phyloP scores from a whole-genome alignment of 2,797 vertebrate genomes.

The Cottoperca gobio region DNA sequence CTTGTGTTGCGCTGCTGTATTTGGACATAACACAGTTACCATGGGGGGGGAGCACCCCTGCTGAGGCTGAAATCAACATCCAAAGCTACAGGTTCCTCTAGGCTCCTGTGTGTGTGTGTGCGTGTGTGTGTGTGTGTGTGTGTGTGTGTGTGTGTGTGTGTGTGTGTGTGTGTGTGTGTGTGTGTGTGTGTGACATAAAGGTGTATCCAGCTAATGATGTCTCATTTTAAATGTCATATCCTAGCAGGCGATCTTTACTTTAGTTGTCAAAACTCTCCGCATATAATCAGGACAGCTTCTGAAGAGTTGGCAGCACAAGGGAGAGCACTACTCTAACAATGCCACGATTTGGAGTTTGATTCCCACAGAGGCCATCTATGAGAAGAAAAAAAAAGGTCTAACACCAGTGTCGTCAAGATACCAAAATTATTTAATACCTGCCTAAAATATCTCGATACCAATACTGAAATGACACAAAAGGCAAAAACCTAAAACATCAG shows the following conservation, averaged over 20 bases:
- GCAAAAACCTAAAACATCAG: too few relatives aligned
- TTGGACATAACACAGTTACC: conserved; percentile 45
- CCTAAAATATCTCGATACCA: too few relatives aligned
- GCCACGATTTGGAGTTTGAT: conserved; percentile 1
- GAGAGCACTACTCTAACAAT: background rate
- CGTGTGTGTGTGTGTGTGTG: background rate
- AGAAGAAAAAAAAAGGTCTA: background rate
- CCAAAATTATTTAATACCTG: too few relatives aligned
- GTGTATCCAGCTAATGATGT: conserved; percentile 15
- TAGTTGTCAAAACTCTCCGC: conserved; percentile 15
- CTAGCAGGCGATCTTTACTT: conserved; percentile 46
- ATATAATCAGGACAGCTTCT: conserved; percentile 30
- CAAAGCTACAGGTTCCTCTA: conserved; percentile 34
- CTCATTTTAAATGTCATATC: conserved; percentile 59
- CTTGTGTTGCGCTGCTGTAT: conserved; percentile 7
- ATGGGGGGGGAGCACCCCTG: conserved; percentile 23
- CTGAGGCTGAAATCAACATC: conserved; percentile 15
- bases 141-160: background rate
- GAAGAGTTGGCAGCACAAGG: conserved; percentile 1
- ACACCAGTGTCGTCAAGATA: too few relatives aligned
- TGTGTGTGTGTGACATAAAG: conserved; percentile 21
- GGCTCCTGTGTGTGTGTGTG: background rate
- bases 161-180: conserved; percentile 3
- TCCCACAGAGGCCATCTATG: background rate
- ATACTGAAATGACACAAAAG: too few relatives aligned